Conservation (phyloP, 1,140 invertebrate genomes). For the Aphelinus certus region DNA sequence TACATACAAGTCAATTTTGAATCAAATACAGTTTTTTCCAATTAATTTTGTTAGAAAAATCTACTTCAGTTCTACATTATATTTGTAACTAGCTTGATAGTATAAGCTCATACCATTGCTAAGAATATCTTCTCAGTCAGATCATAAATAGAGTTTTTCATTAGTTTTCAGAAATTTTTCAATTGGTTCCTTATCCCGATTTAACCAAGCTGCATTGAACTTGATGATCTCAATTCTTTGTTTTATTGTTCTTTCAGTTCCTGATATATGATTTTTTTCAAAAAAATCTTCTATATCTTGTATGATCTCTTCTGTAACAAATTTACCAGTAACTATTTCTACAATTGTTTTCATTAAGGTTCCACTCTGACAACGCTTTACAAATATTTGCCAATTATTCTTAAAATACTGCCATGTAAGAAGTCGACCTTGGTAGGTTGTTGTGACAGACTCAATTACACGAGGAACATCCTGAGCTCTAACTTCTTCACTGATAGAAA, state of each 20-base stretch:
- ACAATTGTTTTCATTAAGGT: slow-evolving; percentile 82
- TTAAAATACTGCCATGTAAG: slow-evolving; percentile 92
- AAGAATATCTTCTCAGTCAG: too few species aligned
- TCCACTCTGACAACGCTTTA: slow-evolving; percentile 82
- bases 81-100: too few species aligned
- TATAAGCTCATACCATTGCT: too few species aligned
- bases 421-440: slow-evolving; percentile 80
- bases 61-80: too few species aligned
- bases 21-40: too few species aligned
- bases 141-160: background rate
- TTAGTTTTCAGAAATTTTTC: slow-evolving; percentile 65
- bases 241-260: slow-evolving; percentile 85
- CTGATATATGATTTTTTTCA: slow-evolving; percentile 76
- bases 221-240: slow-evolving; percentile 89
- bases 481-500: slow-evolving; percentile 51
- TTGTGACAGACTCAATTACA: slow-evolving; percentile 70
- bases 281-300: slow-evolving; percentile 88
- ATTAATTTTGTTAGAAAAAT: too few species aligned
- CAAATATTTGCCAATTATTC: slow-evolving; percentile 80
- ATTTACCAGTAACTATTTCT: slow-evolving; percentile 89
- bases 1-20: too few species aligned
- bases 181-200: slow-evolving; percentile 75
- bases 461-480: slow-evolving; percentile 58
- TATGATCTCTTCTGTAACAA: slow-evolving; percentile 82
- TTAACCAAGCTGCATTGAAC: slow-evolving; percentile 86